These are phyloP conservation scores for Xestia xanthographa DNA, from an alignment of 2,888 invertebrate species.

Conservation along the genomic window DNA sequence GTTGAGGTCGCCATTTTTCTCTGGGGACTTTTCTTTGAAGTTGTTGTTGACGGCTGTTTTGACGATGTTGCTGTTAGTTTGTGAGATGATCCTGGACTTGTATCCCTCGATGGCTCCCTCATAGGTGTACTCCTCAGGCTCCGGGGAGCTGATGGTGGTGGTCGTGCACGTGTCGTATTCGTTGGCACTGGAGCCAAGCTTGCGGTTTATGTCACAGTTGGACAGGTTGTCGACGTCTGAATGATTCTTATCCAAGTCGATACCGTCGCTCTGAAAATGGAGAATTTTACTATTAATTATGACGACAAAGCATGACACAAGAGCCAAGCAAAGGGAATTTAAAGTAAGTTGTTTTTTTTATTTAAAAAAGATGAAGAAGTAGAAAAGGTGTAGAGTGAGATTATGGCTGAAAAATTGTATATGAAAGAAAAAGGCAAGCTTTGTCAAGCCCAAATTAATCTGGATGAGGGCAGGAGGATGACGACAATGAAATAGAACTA, in stretches of 20 bases:
- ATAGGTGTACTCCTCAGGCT: slow-evolving; percentile 95
- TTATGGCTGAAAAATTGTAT: not conserved
- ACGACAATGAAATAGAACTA: not conserved
- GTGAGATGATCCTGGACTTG: slow-evolving; percentile 93
- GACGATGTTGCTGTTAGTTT: slow-evolving; percentile 87
- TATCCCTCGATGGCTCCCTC: slow-evolving; percentile 97
- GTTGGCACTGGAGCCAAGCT: slow-evolving; percentile 88
- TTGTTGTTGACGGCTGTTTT: slow-evolving; percentile 87
- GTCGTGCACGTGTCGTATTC: slow-evolving; percentile 93
- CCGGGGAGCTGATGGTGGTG: slow-evolving; percentile 92
- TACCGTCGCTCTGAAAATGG: slow-evolving; percentile 91
- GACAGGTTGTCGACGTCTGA: slow-evolving; percentile 89
- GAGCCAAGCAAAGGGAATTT: not conserved
- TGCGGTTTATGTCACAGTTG: slow-evolving; percentile 86
- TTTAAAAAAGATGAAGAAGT: no score
- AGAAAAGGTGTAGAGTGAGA: no score
- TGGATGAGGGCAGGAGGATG: not conserved
- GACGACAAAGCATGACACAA: not conserved
- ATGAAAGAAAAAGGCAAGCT: not conserved
- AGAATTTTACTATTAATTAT: slow-evolving; percentile 28
- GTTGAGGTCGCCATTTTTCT: slow-evolving; percentile 86
- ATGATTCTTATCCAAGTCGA: slow-evolving; percentile 90
- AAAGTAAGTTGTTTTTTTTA: not conserved
- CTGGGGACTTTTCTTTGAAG: slow-evolving; percentile 87
- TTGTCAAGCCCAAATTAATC: not conserved